phyloP scores from a whole-genome alignment of 1,140 invertebrate species.

The Bombus pascuorum region DNA sequence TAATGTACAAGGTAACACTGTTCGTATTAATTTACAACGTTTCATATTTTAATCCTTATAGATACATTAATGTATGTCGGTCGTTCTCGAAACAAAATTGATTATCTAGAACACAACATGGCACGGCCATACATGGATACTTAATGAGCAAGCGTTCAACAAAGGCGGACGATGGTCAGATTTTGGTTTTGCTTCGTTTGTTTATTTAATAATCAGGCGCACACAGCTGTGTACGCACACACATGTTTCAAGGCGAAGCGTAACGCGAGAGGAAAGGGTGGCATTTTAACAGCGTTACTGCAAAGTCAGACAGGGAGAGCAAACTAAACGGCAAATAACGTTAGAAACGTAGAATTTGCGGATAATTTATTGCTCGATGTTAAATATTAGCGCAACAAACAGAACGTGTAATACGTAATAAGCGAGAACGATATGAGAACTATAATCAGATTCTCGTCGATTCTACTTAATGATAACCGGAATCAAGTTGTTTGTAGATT shows the following conservation, averaged over 20 bases:
- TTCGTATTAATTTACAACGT: not conserved
- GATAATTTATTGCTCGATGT: conserved; percentile 31
- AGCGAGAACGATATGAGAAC: conserved; percentile 21
- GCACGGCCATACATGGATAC: not conserved
- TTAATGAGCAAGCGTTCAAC: not conserved
- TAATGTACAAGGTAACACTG: no score
- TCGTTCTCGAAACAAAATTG: not conserved
- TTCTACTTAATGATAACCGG: not conserved
- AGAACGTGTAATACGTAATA: conserved; percentile 31
- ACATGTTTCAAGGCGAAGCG: not conserved
- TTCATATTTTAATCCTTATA: not conserved
- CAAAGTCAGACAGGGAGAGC: not conserved
- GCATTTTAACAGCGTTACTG: not conserved
- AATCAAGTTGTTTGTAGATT: not conserved
- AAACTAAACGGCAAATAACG: conserved; percentile 15
- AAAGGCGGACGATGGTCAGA: not conserved
- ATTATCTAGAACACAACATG: not conserved
- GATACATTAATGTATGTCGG: not conserved
- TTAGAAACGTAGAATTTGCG: conserved; percentile 32
- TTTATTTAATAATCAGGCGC: conserved; percentile 30
- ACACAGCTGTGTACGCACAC: not conserved
- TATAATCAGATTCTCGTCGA: conserved; percentile 28
- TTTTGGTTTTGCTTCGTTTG: conserved; percentile 14
- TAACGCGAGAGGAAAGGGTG: not conserved
- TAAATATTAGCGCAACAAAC: conserved; percentile 42